A percentile compares a stretch with the other conserved stretches of the same genome.
phyloP scores from a whole-genome alignment of 35 echinoderm and acorn worm species.

The Holothuria glaberrima region DNA sequence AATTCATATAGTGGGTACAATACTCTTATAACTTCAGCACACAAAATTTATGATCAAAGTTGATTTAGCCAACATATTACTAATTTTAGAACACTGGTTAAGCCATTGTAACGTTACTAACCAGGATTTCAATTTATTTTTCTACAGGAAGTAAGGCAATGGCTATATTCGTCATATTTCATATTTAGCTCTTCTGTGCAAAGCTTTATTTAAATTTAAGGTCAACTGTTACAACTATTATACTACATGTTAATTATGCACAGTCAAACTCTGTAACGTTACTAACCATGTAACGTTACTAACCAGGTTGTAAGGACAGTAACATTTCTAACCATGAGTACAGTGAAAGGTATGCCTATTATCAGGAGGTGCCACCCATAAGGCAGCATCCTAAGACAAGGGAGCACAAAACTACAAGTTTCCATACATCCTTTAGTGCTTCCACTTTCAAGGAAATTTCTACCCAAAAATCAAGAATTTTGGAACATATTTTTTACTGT shows the following conservation, averaged over 20 bases:
- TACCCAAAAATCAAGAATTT: not conserved
- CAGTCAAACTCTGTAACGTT: slow-evolving; percentile 23
- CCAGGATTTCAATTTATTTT: slow-evolving; percentile 5
- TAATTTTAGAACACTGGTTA: not conserved
- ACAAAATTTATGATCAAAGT: slow-evolving; percentile 16
- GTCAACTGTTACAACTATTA: not conserved
- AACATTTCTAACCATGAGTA: not conserved
- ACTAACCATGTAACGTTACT: slow-evolving; percentile 41
- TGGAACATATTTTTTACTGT: not conserved
- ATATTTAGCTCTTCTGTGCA: slow-evolving; percentile 6
- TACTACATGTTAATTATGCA: not conserved
- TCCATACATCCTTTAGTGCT: not conserved
- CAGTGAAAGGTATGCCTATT: not conserved
- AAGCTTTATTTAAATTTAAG: slow-evolving; percentile 19
- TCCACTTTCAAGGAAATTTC: slow-evolving; percentile 12
- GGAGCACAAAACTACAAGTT: not conserved
- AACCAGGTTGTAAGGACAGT: slow-evolving; percentile 21
- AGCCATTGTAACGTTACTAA: slow-evolving; percentile 11
- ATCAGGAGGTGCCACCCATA: not conserved
- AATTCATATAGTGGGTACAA: not conserved
- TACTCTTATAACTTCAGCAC: slow-evolving; percentile 28
- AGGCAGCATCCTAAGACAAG: not conserved
- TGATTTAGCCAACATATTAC: slow-evolving; percentile 16
- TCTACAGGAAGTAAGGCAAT: slow-evolving; percentile 11
- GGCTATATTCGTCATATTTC: slow-evolving; percentile 22